Base-by-base conservation (phyloP, 2,888 invertebrate genomes). In the Tenthredo distinguenda region DNA sequence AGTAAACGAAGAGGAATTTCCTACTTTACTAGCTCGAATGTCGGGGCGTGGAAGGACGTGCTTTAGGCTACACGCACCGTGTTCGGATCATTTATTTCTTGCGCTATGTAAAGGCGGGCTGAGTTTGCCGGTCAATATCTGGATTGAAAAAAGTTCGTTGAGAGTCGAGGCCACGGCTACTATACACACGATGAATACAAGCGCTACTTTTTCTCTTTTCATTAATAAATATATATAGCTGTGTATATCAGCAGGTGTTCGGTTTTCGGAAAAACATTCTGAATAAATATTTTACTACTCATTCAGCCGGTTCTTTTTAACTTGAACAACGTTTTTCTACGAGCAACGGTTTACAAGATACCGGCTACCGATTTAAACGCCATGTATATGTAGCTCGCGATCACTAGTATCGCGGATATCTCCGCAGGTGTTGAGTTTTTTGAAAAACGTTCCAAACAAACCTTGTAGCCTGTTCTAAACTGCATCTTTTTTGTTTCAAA, bases 1-100 rank as follows among this genome's bases (percentile, higher is more conserved):
- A 47, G 71, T 40, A 47, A 68, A 71, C 65, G 81, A 81, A 81
- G 62, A 81, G 58, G 81, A 81, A 81, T 62, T 62, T 40, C 81
- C 58, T 58, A 58, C 81, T 81, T 81, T 58, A 31, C 76, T 47
- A 12, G 37, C 34, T 34, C 71, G 18, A 37, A 71, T 71, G 31
- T 34, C 71, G 71, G 71, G 40, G n/a, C 71, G 40, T 72, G 37
- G 71, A 34, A 72, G 40, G 71, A 72, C 71, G 71, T 74, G 74
- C 40, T 74, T 74, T 74, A 43, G 43, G 43, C 37, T 40, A 31
- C 68, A 68, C 68, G 68, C 68, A 68, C 68, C 68, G 34, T 68
- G 34, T 31, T 68, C 68, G 7, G 68, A 68, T 68, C 68, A 68
- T 68, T 68, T 68, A 68, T 68, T 68, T 68, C 68, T 68, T 68